Conservation (phyloP, 2,113 vertebrate species). For the Tyrannus savana region DNA sequence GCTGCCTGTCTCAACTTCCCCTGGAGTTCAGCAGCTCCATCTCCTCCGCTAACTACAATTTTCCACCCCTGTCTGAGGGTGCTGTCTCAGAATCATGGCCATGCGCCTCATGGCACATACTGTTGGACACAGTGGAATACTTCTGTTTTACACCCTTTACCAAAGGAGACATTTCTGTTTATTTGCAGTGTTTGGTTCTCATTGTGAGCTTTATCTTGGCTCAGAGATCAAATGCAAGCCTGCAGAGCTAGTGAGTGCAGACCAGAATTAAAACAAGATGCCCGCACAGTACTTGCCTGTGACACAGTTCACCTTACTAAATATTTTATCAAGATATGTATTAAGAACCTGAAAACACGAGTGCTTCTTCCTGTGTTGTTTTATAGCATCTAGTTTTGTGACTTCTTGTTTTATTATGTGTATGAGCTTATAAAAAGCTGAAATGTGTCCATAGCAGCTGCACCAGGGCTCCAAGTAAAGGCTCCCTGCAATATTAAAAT, state of each 20-base stretch:
- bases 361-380: not conserved
- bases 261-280: slow-evolving; percentile 63
- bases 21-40: not conserved
- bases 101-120: fast-evolving
- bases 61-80: not conserved
- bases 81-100: not conserved
- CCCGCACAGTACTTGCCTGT: not conserved
- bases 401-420: not conserved
- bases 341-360: slow-evolving; percentile 23
- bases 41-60: fast-evolving
- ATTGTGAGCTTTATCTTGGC: slow-evolving; percentile 49
- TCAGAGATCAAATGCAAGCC: slow-evolving; percentile 57
- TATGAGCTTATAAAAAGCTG: not conserved
- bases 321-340: slow-evolving; percentile 15
- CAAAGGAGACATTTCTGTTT: slow-evolving; percentile 45
- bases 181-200: slow-evolving; percentile 46
- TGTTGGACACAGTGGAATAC: not conserved
- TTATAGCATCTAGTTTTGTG: not conserved
- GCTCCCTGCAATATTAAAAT: not conserved
- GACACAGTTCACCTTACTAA: slow-evolving; percentile 48
- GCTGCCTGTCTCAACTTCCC: not conserved
- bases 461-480: not conserved
- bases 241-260: not conserved
- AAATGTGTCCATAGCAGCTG: not conserved
- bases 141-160: not conserved